Conservation (phyloP, 2,797 vertebrate genomes). For the Margarornis squamiger region DNA sequence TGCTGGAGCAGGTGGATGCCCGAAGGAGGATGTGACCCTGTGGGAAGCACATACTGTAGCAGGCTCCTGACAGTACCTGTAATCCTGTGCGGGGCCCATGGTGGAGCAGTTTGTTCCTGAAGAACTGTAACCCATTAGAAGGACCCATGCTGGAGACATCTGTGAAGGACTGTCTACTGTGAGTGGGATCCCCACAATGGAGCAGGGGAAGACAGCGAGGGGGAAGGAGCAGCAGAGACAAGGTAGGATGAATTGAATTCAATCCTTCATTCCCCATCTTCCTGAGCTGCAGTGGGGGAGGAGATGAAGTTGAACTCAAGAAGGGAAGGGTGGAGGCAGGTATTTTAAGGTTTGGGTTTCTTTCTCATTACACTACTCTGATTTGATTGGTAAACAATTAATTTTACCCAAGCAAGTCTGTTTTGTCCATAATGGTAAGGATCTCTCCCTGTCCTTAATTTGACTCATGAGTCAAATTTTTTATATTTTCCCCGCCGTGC, state of each 20-base stretch:
- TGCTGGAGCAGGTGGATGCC: not conserved
- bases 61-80: not conserved
- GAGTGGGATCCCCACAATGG: not conserved
- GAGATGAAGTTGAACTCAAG: not conserved
- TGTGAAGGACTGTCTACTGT: not conserved
- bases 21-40: not conserved
- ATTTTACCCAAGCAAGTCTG: not conserved
- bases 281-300: not conserved
- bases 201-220: not conserved
- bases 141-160: fast-evolving
- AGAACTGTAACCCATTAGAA: not conserved
- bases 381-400: not conserved
- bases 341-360: not conserved
- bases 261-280: not conserved
- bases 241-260: not conserved
- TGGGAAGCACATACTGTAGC: not conserved
- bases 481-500: not conserved
- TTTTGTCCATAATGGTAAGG: not conserved
- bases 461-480: fast-evolving
- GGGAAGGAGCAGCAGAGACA: not conserved
- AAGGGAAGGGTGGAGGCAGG: not conserved
- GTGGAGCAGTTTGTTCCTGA: not conserved
- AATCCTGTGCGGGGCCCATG: too few species aligned
- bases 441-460: not conserved
- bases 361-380: not conserved